phyloP scores from a whole-genome alignment of 2,113 vertebrate genomes.

The Nicator chloris region DNA sequence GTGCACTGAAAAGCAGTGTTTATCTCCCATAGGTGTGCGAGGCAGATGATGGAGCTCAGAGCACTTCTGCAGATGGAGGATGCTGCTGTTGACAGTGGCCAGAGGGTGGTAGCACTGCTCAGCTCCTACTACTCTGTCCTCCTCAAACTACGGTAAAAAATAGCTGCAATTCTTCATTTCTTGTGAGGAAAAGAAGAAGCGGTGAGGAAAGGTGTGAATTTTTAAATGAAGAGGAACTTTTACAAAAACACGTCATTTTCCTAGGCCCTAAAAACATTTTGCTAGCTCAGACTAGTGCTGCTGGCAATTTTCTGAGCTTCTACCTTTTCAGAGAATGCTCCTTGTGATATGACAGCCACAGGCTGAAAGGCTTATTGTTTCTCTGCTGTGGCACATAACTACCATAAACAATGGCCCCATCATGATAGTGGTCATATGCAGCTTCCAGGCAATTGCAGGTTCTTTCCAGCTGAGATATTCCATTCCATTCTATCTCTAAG shows the following conservation, averaged over 20 bases:
- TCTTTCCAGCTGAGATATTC: background rate
- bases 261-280: background rate
- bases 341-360: background rate
- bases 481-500: background rate
- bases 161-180: background rate
- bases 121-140: background rate
- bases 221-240: background rate
- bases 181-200: background rate
- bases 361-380: background rate
- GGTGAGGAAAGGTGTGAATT: background rate
- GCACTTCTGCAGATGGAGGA: background rate
- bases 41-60: background rate
- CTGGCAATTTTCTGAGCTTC: background rate
- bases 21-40: accelerated
- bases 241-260: background rate
- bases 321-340: background rate
- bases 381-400: background rate
- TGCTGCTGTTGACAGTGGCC: background rate
- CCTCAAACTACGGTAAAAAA: background rate
- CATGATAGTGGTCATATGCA: background rate
- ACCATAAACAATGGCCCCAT: background rate
- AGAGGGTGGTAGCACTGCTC: slow-evolving; percentile 44
- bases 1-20: background rate
- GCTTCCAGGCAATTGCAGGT: background rate
- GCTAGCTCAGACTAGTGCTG: background rate